phyloP scores from a whole-genome alignment of 2,113 vertebrate genomes.

The Morone chrysops region DNA sequence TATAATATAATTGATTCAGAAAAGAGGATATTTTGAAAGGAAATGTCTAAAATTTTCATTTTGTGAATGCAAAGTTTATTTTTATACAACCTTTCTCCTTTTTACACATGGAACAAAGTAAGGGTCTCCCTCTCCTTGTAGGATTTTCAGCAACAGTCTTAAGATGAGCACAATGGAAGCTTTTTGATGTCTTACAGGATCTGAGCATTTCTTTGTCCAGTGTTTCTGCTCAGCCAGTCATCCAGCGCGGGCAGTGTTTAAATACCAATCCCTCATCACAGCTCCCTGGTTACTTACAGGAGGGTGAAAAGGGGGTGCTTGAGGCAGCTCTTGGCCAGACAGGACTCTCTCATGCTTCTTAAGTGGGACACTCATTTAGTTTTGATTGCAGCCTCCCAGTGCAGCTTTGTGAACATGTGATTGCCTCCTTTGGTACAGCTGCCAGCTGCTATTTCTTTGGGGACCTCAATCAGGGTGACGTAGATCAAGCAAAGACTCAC shows the following conservation, averaged over 20 bases:
- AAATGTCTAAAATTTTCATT: neutral
- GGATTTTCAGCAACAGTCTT: conserved; percentile 5
- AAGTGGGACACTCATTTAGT: conserved; percentile 72
- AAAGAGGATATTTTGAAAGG: neutral
- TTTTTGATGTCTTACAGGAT: conserved; percentile 43
- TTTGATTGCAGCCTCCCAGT: conserved; percentile 68
- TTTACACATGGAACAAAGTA: neutral
- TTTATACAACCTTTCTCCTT: neutral
- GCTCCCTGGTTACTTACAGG: conserved; percentile 36
- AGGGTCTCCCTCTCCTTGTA: neutral
- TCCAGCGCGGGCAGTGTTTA: conserved; percentile 38
- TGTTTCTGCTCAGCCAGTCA: conserved; percentile 44
- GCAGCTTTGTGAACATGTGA: conserved; percentile 57
- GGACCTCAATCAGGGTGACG: conserved; percentile 70
- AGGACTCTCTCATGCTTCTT: conserved; percentile 50
- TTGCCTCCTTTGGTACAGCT: conserved; percentile 68
- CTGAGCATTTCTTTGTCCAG: conserved; percentile 55
- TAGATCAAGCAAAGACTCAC: conserved; percentile 73
- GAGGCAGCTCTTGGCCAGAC: conserved; percentile 51
- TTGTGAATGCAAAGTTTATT: neutral
- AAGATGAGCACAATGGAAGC: conserved; percentile 18
- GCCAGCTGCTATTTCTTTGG: conserved; percentile 76
- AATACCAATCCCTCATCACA: conserved; percentile 63
- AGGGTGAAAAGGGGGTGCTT: conserved; percentile 53
- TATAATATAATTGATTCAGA: neutral